These are phyloP conservation scores for Pissodes strobi DNA, from an alignment of 1,140 invertebrate species.

Conservation along the genomic window DNA sequence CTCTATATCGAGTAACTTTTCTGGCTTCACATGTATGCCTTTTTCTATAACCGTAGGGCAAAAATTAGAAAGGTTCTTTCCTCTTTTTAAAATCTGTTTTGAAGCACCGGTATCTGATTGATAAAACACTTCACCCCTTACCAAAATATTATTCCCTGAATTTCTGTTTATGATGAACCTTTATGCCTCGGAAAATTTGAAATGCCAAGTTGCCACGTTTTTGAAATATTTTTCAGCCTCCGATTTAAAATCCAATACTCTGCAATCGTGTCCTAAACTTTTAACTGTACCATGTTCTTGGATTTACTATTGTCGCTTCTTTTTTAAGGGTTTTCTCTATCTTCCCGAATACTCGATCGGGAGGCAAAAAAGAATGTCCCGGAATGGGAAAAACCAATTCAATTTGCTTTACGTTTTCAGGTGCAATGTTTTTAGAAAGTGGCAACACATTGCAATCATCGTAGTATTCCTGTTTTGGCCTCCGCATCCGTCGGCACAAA, in stretches of 20 bases:
- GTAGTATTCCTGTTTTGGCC: slow-evolving; percentile 1
- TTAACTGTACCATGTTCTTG: slow-evolving; percentile 5
- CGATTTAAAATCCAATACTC: neutral
- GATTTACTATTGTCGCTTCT: neutral
- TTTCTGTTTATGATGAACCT: neutral
- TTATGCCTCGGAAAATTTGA: neutral
- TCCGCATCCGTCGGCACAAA: too few species aligned
- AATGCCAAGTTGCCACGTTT: too few species aligned
- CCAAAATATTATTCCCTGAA: too few species aligned
- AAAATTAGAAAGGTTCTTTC: too few species aligned
- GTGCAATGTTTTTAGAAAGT: slow-evolving; percentile 8
- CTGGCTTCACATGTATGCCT: too few species aligned
- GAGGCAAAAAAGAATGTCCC: slow-evolving; percentile 3
- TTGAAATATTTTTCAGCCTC: neutral
- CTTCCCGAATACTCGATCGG: too few species aligned
- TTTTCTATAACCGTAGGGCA: too few species aligned
- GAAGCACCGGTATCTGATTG: too few species aligned
- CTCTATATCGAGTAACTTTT: too few species aligned
- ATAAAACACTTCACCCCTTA: too few species aligned
- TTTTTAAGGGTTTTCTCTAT: neutral
- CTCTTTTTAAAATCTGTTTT: too few species aligned
- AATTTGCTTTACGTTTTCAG: slow-evolving; percentile 1
- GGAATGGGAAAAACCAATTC: slow-evolving; percentile 1
- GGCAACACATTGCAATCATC: slow-evolving; percentile 6
- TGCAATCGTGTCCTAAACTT: too few species aligned